These are phyloP conservation scores for Dendrolimus pini DNA, from an alignment of 2,888 invertebrate genomes.

Conservation along the genomic window DNA sequence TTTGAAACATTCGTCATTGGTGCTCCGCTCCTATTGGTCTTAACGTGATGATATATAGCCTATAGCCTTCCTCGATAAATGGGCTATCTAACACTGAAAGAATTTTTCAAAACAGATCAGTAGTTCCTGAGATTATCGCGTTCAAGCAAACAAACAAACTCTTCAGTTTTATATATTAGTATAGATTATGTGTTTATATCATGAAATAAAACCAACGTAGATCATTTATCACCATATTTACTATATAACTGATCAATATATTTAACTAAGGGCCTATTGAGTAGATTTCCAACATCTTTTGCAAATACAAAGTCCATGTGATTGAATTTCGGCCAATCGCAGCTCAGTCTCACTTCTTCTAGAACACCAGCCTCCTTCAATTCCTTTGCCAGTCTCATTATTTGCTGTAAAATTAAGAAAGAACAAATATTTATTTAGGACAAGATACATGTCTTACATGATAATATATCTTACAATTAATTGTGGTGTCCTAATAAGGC, in stretches of 20 bases:
- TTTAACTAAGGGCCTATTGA: constrained; percentile 47
- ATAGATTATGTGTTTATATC: no score
- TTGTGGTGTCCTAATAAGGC: no score
- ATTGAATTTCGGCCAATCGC: constrained; percentile 63
- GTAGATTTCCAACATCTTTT: constrained; percentile 49
- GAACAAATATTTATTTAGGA: neutral
- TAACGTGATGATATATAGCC: no score
- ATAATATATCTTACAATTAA: no score
- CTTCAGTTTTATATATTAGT: neutral
- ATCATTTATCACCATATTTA: constrained; percentile 42
- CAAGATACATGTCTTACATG: no score
- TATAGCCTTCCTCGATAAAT: no score
- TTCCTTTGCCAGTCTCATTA: constrained; percentile 42
- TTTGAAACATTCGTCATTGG: no score
- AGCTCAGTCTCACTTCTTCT: constrained; percentile 39
- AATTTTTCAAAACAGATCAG: no score
- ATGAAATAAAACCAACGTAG: constrained; percentile 13
- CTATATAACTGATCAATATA: constrained; percentile 40
- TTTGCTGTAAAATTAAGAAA: constrained; percentile 39
- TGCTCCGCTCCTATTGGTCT: no score
- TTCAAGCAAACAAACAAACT: neutral
- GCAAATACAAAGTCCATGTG: constrained; percentile 64
- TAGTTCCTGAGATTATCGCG: no score
- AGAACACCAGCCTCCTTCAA: constrained; percentile 41
- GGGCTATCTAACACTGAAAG: no score